Evolutionary conservation across 2,888 invertebrate genomes (phyloP).

Genomic region (Lasioglossum lativentre): DNA sequence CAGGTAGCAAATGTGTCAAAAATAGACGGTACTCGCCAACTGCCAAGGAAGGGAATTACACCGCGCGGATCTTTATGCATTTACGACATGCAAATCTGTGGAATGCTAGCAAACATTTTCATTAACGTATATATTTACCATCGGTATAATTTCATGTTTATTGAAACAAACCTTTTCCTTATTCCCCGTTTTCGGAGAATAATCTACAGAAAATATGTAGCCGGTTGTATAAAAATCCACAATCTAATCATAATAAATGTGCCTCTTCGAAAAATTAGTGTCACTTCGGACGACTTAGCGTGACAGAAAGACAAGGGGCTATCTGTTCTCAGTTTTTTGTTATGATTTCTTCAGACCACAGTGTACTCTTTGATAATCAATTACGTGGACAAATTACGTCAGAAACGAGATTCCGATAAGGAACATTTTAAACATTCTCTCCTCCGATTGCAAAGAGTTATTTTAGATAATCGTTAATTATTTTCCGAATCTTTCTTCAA

Average conservation of each 20-base stretch:
- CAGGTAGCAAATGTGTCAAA: neutral
- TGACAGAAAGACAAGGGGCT: conserved; percentile 9
- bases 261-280: neutral
- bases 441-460: neutral
- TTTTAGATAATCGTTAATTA: neutral
- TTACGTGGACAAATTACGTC: conserved; percentile 6
- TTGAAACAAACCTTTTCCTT: neutral
- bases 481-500: neutral
- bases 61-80: neutral
- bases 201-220: neutral
- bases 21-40: neutral
- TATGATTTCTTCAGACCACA: conserved; percentile 14
- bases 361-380: conserved; percentile 9
- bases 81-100: neutral
- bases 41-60: neutral
- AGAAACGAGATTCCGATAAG: neutral
- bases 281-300: neutral
- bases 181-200: neutral
- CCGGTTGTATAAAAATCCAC: neutral
- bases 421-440: neutral
- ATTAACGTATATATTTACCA: neutral
- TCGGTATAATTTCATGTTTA: no score
- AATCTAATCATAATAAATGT: conserved; percentile 1
- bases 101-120: neutral
- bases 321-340: conserved; percentile 9